Percentiles rank a stretch among this genome's conserved stretches.
phyloP scores from a whole-genome alignment of 1,140 invertebrate species.

The Rhopalosiphum maidis region DNA sequence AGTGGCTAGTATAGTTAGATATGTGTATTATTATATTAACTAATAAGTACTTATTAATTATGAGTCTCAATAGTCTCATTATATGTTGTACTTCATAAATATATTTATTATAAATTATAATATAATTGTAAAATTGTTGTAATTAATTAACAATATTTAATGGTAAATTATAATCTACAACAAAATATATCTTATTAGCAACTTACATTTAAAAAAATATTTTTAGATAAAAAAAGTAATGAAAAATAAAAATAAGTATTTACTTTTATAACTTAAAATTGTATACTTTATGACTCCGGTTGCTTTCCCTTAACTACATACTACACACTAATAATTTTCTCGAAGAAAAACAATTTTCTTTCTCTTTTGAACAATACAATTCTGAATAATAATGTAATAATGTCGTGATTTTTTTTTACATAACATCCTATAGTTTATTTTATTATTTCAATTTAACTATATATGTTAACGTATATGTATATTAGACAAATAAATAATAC shows the following conservation, averaged over 20 bases:
- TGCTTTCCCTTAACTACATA: neutral
- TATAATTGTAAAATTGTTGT: neutral
- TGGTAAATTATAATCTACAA: neutral
- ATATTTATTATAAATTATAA: neutral
- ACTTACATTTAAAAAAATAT: neutral
- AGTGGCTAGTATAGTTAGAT: neutral
- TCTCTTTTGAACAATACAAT: neutral
- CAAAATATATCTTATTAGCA: neutral
- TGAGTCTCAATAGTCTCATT: neutral
- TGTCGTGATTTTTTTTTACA: neutral
- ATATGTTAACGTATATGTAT: neutral
- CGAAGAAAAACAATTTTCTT: neutral
- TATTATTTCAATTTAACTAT: neutral
- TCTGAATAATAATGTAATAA: neutral
- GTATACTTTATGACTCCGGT: neutral
- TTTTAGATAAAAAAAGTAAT: too few species aligned
- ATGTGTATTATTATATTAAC: neutral
- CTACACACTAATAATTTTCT: neutral
- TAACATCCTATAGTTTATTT: neutral
- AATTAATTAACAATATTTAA: neutral
- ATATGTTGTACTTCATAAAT: neutral
- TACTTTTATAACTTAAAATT: neutral
- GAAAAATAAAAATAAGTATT: neutral
- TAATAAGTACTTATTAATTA: neutral
- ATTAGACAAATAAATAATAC: neutral